These are phyloP conservation scores for Limanda limanda DNA, from an alignment of 2,113 vertebrate genomes.

Conservation along the genomic window DNA sequence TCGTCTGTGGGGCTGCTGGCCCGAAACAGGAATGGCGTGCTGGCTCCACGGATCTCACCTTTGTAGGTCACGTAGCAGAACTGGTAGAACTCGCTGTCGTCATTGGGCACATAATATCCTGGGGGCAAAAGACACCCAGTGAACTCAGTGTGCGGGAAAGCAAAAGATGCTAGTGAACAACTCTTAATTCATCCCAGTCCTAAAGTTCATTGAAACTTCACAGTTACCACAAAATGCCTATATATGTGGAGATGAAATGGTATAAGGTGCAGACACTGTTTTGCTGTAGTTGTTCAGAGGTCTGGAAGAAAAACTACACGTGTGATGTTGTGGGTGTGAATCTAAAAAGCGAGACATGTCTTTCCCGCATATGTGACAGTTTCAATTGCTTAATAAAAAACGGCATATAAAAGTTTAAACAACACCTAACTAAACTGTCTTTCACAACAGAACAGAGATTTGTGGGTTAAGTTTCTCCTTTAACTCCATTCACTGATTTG, in stretches of 20 bases:
- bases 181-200: background rate
- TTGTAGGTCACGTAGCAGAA: conserved; percentile 98
- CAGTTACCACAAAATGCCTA: background rate
- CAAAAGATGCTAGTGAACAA: background rate
- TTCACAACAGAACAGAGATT: conserved; percentile 40
- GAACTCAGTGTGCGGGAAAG: background rate
- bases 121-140: conserved; percentile 11
- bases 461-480: conserved; percentile 49
- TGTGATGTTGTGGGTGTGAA: conserved; percentile 17
- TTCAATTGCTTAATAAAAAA: conserved; percentile 25
- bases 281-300: background rate
- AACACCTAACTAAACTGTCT: conserved; percentile 40
- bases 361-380: conserved; percentile 2
- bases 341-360: background rate
- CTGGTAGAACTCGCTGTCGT: conserved; percentile 99
- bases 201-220: background rate
- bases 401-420: conserved; percentile 36
- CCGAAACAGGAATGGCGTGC: conserved; percentile 98
- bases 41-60: conserved; percentile 98
- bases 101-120: conserved; percentile 98
- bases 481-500: conserved; percentile 38
- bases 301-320: background rate
- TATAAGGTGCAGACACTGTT: background rate
- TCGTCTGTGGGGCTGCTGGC: conserved; percentile 90
- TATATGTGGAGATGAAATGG: background rate